These are phyloP conservation scores for Aethina tumida DNA, from an alignment of 1,140 invertebrate species.

Conservation along the genomic window DNA sequence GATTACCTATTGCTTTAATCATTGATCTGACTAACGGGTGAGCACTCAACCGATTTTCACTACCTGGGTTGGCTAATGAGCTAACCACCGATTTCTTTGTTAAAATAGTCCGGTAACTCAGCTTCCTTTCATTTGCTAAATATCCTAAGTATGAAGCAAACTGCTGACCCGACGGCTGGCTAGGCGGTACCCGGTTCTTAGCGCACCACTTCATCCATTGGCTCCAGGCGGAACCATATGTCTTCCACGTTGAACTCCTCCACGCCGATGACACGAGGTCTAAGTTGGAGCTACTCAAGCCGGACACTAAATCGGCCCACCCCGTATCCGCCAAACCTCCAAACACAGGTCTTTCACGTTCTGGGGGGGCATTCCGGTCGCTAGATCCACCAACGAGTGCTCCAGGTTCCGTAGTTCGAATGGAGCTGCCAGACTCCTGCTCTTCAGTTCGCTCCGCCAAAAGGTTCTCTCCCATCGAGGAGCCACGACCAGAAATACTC, in stretches of 20 bases:
- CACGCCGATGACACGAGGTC: neutral
- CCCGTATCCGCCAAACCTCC: conserved; percentile 7
- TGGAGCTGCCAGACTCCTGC: conserved; percentile 20
- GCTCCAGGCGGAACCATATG: neutral
- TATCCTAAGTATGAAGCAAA: neutral
- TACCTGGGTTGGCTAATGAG: neutral
- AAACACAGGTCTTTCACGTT: neutral
- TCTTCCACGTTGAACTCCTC: conserved; percentile 1
- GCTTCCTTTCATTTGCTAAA: neutral
- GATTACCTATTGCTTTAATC: neutral
- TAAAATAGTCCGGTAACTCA: neutral
- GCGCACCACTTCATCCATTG: neutral
- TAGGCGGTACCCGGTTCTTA: neutral
- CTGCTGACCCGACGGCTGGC: neutral
- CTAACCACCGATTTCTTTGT: neutral
- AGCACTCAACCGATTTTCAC: neutral
- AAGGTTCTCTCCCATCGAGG: conserved; percentile 30
- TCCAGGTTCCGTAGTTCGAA: conserved; percentile 17
- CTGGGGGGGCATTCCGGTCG: conserved; percentile 2
- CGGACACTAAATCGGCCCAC: neutral
- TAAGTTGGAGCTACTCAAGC: neutral
- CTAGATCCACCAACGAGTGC: conserved; percentile 1
- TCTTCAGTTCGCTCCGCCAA: no score
- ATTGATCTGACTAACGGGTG: conserved; percentile 1
- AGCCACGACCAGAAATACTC: conserved; percentile 22